A percentile compares a stretch with the other conserved stretches of the same genome.
Evolutionary conservation across 2,797 vertebrate genomes (phyloP).

Genomic region (Borostomias antarcticus): DNA sequence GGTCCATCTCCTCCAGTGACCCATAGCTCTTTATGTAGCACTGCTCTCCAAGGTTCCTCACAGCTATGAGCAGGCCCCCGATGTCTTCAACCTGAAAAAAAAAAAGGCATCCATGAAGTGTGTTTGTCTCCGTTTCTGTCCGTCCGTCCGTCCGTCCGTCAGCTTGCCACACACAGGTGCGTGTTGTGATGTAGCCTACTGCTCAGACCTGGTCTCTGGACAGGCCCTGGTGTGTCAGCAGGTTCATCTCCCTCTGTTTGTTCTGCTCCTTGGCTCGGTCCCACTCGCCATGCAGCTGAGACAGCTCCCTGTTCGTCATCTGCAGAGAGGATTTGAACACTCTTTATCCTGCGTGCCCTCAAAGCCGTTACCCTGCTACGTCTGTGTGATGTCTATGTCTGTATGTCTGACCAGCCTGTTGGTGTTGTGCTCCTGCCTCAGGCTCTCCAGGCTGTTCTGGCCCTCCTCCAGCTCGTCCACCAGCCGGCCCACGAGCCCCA

Average conservation of each 20-base stretch:
- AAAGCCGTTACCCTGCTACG: not conserved
- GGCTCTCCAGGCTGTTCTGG: conserved; percentile 64
- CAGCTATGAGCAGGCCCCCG: conserved; percentile 64
- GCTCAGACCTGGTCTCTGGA: conserved; percentile 70
- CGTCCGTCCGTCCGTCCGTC: not conserved
- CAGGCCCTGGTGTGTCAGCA: conserved; percentile 61
- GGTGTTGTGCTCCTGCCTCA: conserved; percentile 70
- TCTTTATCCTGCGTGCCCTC: not conserved
- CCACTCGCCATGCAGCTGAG: conserved; percentile 69
- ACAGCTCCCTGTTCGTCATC: conserved; percentile 69
- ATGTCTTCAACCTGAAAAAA: conserved; percentile 66
- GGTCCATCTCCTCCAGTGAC: conserved; percentile 56
- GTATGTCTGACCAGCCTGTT: conserved; percentile 66
- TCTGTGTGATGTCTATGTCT: not conserved
- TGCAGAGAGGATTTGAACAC: not conserved
- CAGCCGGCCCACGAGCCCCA: conserved; percentile 62
- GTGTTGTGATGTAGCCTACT: not conserved
- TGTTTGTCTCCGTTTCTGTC: not conserved
- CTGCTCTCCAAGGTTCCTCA: conserved; percentile 73
- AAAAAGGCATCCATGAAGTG: not conserved
- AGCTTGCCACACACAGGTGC: no score
- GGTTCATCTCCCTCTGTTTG: conserved; percentile 67
- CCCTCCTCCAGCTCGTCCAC: conserved; percentile 69
- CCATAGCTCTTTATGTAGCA: conserved; percentile 70
- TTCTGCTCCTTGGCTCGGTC: conserved; percentile 65